These are phyloP conservation scores for Hecatera dysodea DNA, from an alignment of 2,888 invertebrate species.

Conservation along the genomic window DNA sequence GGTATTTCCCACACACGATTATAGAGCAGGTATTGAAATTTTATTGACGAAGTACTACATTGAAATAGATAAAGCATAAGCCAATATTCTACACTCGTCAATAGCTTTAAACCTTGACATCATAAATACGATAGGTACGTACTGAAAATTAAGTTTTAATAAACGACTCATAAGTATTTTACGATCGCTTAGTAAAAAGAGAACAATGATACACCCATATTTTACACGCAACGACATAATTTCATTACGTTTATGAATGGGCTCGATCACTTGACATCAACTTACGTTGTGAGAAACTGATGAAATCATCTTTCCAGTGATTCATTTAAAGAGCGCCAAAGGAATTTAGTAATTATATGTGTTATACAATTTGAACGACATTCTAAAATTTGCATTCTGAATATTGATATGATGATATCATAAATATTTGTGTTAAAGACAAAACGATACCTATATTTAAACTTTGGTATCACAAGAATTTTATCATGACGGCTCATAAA, in stretches of 20 bases:
- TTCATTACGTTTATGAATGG: slow-evolving; percentile 65
- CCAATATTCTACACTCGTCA: neutral
- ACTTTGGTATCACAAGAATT: slow-evolving; percentile 56
- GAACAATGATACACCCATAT: slow-evolving; percentile 60
- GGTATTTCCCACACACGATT: neutral
- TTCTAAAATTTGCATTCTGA: slow-evolving; percentile 60
- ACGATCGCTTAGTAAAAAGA: slow-evolving; percentile 53
- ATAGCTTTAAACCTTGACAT: slow-evolving; percentile 13
- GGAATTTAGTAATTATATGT: slow-evolving; percentile 61
- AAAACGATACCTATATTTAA: slow-evolving; percentile 48
- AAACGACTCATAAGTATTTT: slow-evolving; percentile 36
- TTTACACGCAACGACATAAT: slow-evolving; percentile 63
- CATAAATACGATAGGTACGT: neutral
- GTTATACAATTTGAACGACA: slow-evolving; percentile 50
- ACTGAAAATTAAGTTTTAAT: neutral
- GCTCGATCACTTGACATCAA: slow-evolving; percentile 57
- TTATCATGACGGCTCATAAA: slow-evolving; percentile 43
- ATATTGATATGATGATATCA: slow-evolving; percentile 59
- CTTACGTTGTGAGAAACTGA: slow-evolving; percentile 53
- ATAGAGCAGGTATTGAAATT: neutral
- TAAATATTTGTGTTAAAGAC: slow-evolving; percentile 51
- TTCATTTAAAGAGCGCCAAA: slow-evolving; percentile 56
- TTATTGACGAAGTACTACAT: neutral
- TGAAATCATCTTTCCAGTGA: slow-evolving; percentile 68
- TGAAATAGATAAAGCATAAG: neutral